Evolutionary conservation across 30 jellyfish, hydroid and myxozoan species (phyloP).

Genomic region (Phacellophora camtschatica): DNA sequence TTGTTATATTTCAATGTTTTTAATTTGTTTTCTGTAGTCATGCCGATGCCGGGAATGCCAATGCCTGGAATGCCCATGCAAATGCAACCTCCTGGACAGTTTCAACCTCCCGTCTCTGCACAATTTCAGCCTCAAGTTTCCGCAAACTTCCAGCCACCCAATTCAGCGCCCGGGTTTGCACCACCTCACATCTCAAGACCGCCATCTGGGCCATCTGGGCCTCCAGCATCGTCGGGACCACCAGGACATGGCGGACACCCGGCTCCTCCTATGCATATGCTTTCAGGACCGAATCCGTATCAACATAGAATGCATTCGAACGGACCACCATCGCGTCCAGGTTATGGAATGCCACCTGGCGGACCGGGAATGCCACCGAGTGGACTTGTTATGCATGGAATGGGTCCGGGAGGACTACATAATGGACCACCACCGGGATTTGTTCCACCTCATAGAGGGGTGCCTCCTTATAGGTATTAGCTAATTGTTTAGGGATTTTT

Average conservation of each 20-base stretch:
- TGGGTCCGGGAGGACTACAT: conserved; percentile 26
- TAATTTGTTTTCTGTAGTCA: background rate
- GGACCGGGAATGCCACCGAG: conserved; percentile 47
- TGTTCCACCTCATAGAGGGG: conserved; percentile 2
- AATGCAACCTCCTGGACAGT: conserved; percentile 34
- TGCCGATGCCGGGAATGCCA: conserved; percentile 43
- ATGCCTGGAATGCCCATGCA: conserved; percentile 49
- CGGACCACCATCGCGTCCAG: conserved; percentile 45
- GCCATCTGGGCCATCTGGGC: conserved; percentile 59
- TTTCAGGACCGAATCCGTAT: conserved; percentile 21
- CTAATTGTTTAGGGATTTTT: no score
- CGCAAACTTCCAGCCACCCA: conserved; percentile 6
- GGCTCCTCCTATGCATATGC: background rate
- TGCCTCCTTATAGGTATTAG: conserved; percentile 10
- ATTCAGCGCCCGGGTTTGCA: conserved; percentile 35
- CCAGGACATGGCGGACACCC: conserved; percentile 5
- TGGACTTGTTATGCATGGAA: conserved; percentile 27
- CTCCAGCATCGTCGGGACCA: background rate
- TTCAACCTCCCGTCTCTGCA: background rate
- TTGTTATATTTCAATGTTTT: background rate
- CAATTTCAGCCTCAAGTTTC: background rate
- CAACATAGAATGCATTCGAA: conserved; percentile 19
- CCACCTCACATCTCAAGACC: conserved; percentile 62
- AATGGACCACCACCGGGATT: conserved; percentile 19
- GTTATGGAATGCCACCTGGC: conserved; percentile 45